Conservation (phyloP, 92 coral and sea anemone genomes). For the Siderastrea siderea region DNA sequence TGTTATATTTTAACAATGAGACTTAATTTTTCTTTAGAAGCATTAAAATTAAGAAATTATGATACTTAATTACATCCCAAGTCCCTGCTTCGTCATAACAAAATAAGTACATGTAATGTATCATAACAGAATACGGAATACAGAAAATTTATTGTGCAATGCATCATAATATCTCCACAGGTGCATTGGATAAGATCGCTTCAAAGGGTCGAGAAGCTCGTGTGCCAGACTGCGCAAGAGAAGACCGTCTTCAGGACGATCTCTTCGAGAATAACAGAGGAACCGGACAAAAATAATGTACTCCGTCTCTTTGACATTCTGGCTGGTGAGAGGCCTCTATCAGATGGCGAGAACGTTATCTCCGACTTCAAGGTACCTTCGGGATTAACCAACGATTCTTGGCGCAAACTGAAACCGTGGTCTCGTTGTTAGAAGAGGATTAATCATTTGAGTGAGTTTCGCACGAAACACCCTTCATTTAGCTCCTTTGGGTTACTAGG, state of each 20-base stretch:
- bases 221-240: not conserved
- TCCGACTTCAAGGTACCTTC: not conserved
- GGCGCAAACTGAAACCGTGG: slow-evolving; percentile 10
- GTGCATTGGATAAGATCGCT: slow-evolving; percentile 34
- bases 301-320: slow-evolving; percentile 9
- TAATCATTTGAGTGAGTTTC: not conserved
- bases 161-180: not conserved
- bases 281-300: slow-evolving; percentile 17
- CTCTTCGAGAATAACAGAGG: slow-evolving; percentile 6
- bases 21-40: too few species aligned
- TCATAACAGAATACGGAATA: too few species aligned
- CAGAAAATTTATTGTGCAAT: too few species aligned
- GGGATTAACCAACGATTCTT: not conserved
- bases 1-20: too few species aligned
- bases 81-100: too few species aligned
- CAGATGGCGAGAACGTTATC: not conserved
- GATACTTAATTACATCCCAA: too few species aligned
- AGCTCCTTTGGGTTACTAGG: too few species aligned
- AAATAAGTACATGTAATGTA: too few species aligned
- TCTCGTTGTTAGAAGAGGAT: slow-evolving; percentile 19
- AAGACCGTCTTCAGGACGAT: not conserved
- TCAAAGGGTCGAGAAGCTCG: slow-evolving; percentile 4
- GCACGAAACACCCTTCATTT: too few species aligned
- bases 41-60: too few species aligned
- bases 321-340: not conserved